Percentiles rank a stretch among this genome's conserved stretches.
phyloP scores from a whole-genome alignment of 2,797 vertebrate species.

The Tinamus major region DNA sequence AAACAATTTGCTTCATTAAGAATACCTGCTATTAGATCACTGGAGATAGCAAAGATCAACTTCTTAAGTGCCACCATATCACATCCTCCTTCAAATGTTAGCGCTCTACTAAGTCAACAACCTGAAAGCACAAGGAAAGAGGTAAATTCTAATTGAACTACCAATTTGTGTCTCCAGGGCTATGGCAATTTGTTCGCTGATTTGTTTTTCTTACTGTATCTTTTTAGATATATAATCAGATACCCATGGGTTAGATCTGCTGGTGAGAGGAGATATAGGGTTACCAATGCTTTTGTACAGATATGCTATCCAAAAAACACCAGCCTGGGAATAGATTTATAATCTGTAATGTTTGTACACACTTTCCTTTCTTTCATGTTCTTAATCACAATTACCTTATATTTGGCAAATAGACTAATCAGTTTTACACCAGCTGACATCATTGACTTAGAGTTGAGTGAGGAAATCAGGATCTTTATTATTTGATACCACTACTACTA shows the following conservation, averaged over 20 bases:
- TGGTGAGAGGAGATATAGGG: background rate
- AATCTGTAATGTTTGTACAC: conserved; percentile 42
- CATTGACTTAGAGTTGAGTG: background rate
- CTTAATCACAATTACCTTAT: conserved; percentile 25
- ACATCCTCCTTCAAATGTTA: background rate
- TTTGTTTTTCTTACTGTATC: conserved; percentile 8
- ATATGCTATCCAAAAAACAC: background rate
- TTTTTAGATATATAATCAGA: background rate
- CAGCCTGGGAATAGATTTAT: background rate
- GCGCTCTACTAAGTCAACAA: background rate
- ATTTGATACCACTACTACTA: background rate
- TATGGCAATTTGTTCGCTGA: background rate
- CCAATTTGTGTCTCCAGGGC: background rate
- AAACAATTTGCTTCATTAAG: conserved; percentile 1
- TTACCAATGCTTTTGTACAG: background rate
- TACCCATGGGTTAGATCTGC: background rate
- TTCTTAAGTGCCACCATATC: conserved; percentile 25
- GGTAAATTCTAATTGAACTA: background rate
- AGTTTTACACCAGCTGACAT: conserved; percentile 20
- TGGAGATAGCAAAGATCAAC: conserved; percentile 36
- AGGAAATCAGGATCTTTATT: background rate
- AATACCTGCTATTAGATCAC: conserved; percentile 11
- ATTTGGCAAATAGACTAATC: conserved; percentile 15
- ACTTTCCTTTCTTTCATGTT: conserved; percentile 24
- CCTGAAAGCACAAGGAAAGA: background rate